A percentile compares a stretch with the other conserved stretches of the same genome.
Evolutionary conservation across 1,140 invertebrate genomes (phyloP).

Genomic region (Teleopsis dalmanni): DNA sequence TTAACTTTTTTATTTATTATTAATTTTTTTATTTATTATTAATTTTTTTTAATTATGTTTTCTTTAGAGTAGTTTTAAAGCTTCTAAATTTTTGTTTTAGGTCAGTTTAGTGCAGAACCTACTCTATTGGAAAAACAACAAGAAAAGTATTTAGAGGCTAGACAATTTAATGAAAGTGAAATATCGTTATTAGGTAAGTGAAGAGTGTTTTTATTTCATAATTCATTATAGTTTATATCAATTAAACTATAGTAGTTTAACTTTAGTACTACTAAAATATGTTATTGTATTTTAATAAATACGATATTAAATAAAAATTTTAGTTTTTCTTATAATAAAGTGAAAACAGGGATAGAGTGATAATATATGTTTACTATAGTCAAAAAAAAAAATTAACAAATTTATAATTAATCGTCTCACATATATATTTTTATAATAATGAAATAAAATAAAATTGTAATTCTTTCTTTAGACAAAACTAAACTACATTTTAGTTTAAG

Average conservation of each 20-base stretch:
- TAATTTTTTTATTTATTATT: too few species aligned
- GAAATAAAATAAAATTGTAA: background rate
- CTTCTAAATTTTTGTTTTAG: conserved; percentile 12
- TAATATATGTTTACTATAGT: background rate
- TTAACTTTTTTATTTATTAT: background rate
- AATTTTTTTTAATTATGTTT: background rate
- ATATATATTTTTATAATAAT: background rate
- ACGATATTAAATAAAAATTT: too few species aligned
- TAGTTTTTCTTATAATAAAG: too few species aligned
- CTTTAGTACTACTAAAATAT: too few species aligned
- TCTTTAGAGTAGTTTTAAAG: background rate
- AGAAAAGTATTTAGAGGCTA: conserved; percentile 51
- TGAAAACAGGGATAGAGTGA: too few species aligned
- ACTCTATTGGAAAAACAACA: conserved; percentile 64
- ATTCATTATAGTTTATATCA: too few species aligned
- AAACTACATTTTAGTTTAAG: too few species aligned
- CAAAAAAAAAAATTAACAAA: background rate
- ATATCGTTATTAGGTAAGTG: too few species aligned
- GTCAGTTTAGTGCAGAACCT: conserved; percentile 57
- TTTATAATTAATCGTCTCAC: background rate
- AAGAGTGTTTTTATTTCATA: too few species aligned
- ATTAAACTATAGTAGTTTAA: too few species aligned
- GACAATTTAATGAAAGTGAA: background rate
- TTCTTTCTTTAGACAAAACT: too few species aligned
- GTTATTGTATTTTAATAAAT: too few species aligned